Evolutionary conservation across 2,797 vertebrate species (phyloP).

Genomic region (Acrossocheilus fasciatus): DNA sequence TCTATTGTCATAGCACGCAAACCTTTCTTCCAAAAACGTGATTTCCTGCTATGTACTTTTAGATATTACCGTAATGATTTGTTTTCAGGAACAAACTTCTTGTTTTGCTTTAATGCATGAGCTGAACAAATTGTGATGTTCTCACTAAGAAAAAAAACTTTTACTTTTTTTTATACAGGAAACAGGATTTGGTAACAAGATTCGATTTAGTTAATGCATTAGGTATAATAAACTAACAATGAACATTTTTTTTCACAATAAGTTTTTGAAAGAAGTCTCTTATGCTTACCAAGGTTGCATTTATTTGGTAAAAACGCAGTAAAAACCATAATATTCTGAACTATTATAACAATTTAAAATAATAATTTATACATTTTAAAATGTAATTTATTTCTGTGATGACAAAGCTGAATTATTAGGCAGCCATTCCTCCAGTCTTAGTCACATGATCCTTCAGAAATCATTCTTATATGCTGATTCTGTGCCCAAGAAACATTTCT

Average conservation of each 20-base stretch:
- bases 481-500: not conserved
- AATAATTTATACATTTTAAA: not conserved
- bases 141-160: not conserved
- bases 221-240: not conserved
- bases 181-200: not conserved
- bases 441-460: not conserved
- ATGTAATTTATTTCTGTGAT: not conserved
- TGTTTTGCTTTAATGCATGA: not conserved
- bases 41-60: slow-evolving; percentile 21
- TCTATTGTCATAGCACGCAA: slow-evolving; percentile 9
- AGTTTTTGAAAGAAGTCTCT: not conserved
- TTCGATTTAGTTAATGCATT: not conserved
- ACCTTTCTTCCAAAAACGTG: not conserved
- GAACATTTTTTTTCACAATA: no score
- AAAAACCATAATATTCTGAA: not conserved
- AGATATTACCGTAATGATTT: not conserved
- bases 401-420: not conserved
- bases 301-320: not conserved
- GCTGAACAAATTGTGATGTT: not conserved
- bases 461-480: not conserved
- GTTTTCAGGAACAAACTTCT: slow-evolving; percentile 1
- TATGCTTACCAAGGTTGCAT: not conserved
- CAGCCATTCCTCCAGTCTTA: not conserved
- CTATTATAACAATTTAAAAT: not conserved
- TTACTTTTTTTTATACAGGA: not conserved